Percentiles rank a stretch among this genome's conserved stretches.
phyloP scores from a whole-genome alignment of 2,888 invertebrate genomes.

The Listrodromus nycthemerus region DNA sequence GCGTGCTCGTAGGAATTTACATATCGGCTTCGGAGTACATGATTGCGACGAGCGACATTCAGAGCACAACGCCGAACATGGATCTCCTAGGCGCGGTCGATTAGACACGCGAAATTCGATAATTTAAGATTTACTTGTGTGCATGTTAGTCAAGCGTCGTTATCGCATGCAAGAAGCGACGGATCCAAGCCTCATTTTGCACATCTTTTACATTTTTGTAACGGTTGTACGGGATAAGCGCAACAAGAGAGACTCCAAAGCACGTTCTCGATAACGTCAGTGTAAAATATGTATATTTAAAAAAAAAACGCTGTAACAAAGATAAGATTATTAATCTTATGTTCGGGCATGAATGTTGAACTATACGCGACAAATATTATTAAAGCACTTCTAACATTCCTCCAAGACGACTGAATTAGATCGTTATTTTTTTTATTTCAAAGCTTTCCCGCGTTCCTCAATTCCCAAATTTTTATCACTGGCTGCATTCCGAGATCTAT shows the following conservation, averaged over 20 bases:
- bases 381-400: conserved; percentile 27
- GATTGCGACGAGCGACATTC: conserved; percentile 78
- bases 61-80: conserved; percentile 78
- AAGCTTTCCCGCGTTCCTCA: no score
- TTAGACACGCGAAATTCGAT: conserved; percentile 42
- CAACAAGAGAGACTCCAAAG: conserved; percentile 6
- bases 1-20: conserved; percentile 92
- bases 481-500: no score
- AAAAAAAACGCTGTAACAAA: conserved; percentile 12
- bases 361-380: conserved; percentile 53
- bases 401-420: background rate
- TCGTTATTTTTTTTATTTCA: background rate
- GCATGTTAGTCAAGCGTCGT: conserved; percentile 41
- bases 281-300: conserved; percentile 61
- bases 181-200: conserved; percentile 30
- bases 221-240: conserved; percentile 45
- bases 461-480: no score
- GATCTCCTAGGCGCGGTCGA: conserved; percentile 74
- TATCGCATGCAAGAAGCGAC: background rate
- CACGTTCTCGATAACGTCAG: conserved; percentile 11
- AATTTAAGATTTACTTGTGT: conserved; percentile 28
- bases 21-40: conserved; percentile 95
- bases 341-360: conserved; percentile 39
- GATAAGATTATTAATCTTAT: conserved; percentile 26
- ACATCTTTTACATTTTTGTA: conserved; percentile 64